phyloP scores from a whole-genome alignment of 2,797 vertebrate genomes.

The Syndactyla subalaris region DNA sequence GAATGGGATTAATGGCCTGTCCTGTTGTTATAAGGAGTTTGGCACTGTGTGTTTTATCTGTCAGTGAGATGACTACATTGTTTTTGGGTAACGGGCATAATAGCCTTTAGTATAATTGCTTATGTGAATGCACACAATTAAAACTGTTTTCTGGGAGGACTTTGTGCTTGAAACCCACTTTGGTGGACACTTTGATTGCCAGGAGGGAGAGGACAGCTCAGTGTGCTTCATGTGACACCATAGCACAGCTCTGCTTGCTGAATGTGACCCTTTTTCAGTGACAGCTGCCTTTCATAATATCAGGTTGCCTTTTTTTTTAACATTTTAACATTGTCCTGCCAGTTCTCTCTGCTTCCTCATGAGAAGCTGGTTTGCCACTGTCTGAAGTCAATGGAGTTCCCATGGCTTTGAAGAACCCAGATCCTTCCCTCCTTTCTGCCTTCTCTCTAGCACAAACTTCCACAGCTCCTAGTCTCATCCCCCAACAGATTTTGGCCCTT shows the following conservation, averaged over 20 bases:
- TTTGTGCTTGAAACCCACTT: not conserved
- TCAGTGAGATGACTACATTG: constrained; percentile 45
- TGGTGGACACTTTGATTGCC: not conserved
- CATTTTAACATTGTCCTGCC: not conserved
- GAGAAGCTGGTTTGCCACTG: not conserved
- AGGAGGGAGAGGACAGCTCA: not conserved
- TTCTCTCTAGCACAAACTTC: not conserved
- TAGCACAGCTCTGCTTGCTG: not conserved
- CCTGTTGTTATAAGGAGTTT: constrained; percentile 52
- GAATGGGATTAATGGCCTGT: constrained; percentile 54
- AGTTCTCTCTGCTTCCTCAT: not conserved
- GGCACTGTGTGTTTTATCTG: constrained; percentile 53
- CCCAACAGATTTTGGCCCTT: not conserved
- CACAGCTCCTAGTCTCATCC: not conserved
- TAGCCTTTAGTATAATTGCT: constrained; percentile 39
- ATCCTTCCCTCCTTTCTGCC: not conserved
- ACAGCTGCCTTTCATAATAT: not conserved
- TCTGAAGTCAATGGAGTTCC: not conserved
- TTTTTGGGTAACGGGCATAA: constrained; percentile 34
- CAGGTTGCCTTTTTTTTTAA: not conserved
- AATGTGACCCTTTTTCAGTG: not conserved
- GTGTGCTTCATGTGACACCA: fast-evolving
- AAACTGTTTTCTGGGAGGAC: constrained; percentile 28
- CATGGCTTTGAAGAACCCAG: not conserved
- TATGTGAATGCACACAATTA: constrained; percentile 52